A percentile compares a stretch with the other conserved stretches of the same genome.
These are phyloP conservation scores for Nemopilema nomurai DNA, from an alignment of 30 jellyfish, hydroid and myxozoan genomes.

Conservation along the genomic window DNA sequence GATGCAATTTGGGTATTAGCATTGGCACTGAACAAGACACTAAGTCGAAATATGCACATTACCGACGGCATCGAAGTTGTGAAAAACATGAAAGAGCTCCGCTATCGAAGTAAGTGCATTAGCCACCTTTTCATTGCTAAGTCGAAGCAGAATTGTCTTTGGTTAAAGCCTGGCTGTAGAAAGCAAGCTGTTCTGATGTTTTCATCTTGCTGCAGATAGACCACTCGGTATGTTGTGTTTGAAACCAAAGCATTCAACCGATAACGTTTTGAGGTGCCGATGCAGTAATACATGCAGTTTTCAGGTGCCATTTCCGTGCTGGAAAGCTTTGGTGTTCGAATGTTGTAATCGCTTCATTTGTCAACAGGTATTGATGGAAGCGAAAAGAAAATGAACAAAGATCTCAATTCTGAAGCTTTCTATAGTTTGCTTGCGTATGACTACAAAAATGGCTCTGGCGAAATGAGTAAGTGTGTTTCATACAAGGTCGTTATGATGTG, in stretches of 20 bases:
- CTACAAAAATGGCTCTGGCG: background rate
- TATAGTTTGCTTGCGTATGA: constrained; percentile 29
- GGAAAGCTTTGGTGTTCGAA: background rate
- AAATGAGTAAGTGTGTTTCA: constrained; percentile 15
- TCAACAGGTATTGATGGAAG: constrained; percentile 62
- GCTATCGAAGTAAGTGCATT: constrained; percentile 47
- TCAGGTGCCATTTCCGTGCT: background rate
- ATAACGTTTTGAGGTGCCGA: too few relatives aligned
- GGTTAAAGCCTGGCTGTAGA: too few relatives aligned
- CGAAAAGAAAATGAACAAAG: constrained; percentile 43
- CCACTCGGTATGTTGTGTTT: too few relatives aligned
- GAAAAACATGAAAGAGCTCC: constrained; percentile 34
- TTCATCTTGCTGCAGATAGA: too few relatives aligned
- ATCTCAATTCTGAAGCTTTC: constrained; percentile 21
- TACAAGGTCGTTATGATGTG: too few relatives aligned
- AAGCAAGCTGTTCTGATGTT: too few relatives aligned
- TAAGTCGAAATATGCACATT: constrained; percentile 15
- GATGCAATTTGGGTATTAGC: constrained; percentile 65
- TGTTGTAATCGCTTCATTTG: background rate
- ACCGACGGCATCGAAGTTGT: constrained; percentile 54
- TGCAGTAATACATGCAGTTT: background rate
- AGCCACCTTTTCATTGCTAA: background rate
- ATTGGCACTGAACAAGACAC: constrained; percentile 66
- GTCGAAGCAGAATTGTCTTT: background rate
- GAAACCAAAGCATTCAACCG: too few relatives aligned